These are phyloP conservation scores for Phalacrocorax carbo DNA, from an alignment of 2,113 vertebrate genomes.

Conservation along the genomic window DNA sequence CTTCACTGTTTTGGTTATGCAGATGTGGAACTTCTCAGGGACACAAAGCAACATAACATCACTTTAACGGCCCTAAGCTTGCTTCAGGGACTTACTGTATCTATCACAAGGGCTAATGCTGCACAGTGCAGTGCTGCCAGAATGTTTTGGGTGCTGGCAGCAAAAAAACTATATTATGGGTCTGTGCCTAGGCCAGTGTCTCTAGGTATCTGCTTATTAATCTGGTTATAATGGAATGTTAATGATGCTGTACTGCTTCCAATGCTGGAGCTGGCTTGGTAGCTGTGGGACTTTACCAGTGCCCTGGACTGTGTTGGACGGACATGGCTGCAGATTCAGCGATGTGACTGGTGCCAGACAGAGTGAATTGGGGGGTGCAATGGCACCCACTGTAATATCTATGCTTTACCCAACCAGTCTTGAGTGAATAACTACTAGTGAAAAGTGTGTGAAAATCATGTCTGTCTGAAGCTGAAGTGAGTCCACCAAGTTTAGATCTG, in stretches of 20 bases:
- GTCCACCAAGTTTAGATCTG: not conserved
- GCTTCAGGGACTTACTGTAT: not conserved
- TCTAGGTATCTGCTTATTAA: not conserved
- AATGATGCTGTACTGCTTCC: not conserved
- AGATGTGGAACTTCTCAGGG: not conserved
- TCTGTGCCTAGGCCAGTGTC: not conserved
- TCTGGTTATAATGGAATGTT: not conserved
- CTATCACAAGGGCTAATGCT: not conserved
- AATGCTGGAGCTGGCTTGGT: not conserved
- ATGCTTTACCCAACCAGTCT: not conserved
- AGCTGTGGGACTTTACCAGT: not conserved
- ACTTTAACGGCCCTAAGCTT: not conserved
- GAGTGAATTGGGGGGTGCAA: not conserved
- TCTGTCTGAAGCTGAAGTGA: not conserved
- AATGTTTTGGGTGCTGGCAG: not conserved
- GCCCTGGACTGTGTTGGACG: not conserved
- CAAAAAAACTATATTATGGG: not conserved
- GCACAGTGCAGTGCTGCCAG: not conserved
- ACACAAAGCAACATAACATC: not conserved
- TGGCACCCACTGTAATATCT: not conserved
- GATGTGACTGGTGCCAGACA: not conserved
- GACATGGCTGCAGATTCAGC: fast-evolving
- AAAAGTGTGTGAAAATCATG: not conserved
- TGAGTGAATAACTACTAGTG: not conserved
- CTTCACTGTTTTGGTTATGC: not conserved